Conservation (phyloP, 2,888 invertebrate species). For the Arctia plantaginis region DNA sequence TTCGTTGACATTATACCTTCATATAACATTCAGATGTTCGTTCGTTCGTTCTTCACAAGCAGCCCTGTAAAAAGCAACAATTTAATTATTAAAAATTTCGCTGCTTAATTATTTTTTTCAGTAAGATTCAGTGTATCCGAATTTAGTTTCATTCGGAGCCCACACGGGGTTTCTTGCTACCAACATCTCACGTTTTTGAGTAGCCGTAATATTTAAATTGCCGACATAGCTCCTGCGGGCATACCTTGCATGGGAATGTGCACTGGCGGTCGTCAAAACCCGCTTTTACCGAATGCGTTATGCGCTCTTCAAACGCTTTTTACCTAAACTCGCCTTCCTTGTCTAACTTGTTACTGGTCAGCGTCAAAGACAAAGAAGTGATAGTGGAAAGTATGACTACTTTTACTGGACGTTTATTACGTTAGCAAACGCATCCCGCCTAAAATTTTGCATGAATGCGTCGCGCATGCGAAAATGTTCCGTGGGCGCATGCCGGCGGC, state of each 20-base stretch:
- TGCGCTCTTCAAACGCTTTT: constrained; percentile 76
- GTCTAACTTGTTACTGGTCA: constrained; percentile 70
- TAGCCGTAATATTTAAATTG: constrained; percentile 86
- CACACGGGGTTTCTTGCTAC: constrained; percentile 83
- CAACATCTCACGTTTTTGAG: constrained; percentile 85
- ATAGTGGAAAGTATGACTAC: constrained; percentile 74
- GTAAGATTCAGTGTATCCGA: constrained; percentile 76
- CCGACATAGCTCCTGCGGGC: constrained; percentile 84
- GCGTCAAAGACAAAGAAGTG: constrained; percentile 72
- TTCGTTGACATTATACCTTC: constrained; percentile 69
- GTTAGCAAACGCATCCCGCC: constrained; percentile 84
- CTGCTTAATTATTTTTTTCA: constrained; percentile 76
- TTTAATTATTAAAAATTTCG: constrained; percentile 83
- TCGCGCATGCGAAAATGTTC: constrained; percentile 80
- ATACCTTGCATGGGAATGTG: constrained; percentile 85
- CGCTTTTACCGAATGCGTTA: constrained; percentile 83
- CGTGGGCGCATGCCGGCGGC: constrained; percentile 64
- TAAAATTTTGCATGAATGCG: constrained; percentile 86
- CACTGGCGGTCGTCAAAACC: constrained; percentile 81
- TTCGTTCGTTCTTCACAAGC: constrained; percentile 59
- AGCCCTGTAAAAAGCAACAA: constrained; percentile 72
- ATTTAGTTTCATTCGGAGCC: constrained; percentile 74
- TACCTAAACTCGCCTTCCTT: constrained; percentile 71
- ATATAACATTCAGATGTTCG: constrained; percentile 67
- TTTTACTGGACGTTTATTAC: constrained; percentile 76